Evolutionary conservation across 2,888 invertebrate genomes (phyloP), one percentile per base, ranked within the genome.

Genomic region (Eupsilia transversa): DNA sequence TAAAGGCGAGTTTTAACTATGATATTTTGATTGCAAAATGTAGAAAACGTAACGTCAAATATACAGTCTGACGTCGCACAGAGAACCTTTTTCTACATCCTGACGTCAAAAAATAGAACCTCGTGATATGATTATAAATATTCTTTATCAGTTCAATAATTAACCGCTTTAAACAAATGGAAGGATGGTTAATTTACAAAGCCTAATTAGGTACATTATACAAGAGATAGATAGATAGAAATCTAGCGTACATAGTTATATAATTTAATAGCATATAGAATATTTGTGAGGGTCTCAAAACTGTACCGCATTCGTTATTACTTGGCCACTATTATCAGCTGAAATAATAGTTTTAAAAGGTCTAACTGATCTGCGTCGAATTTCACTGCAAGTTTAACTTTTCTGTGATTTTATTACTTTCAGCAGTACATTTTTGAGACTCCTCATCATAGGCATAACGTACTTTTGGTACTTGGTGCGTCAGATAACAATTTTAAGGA

Each of bases 161-260:
- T 83, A 87, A 88, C 83, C 79, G 76, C 79, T 70, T 76, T 78
- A 77, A 83, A 86, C 56, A 75, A 85, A 88, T 94, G 93, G 94
- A 95, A 95, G 94, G 93, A 94, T 94, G 94, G 92, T 92, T 90
- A 93, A 91, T 94, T 94, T 95, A 95, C 94, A 94, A 93, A 93
- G 87, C 91, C 94, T 95, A 95, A 93, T 93, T 94, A 81, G 54
- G 61, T 79, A 94, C 87, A 92, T 91, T 92, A 91, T 92, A 92
- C 89, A 93, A 95, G 94, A 95, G 91, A 94, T 93, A 94, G 92
- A 94, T 93, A 94, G 91, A 94, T 94, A 95, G 94, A 95, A 95
- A 93, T 93, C 94, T 96, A 96, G 92, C 94, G 92, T 95, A 93
- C 93, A 93, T 91, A 91, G 89, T 89, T 91, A 91, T 90, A 92